Percentiles rank a stretch among this genome's conserved stretches.
Evolutionary conservation across 2,888 invertebrate species (phyloP).

Genomic region (Drymonia ruficornis): DNA sequence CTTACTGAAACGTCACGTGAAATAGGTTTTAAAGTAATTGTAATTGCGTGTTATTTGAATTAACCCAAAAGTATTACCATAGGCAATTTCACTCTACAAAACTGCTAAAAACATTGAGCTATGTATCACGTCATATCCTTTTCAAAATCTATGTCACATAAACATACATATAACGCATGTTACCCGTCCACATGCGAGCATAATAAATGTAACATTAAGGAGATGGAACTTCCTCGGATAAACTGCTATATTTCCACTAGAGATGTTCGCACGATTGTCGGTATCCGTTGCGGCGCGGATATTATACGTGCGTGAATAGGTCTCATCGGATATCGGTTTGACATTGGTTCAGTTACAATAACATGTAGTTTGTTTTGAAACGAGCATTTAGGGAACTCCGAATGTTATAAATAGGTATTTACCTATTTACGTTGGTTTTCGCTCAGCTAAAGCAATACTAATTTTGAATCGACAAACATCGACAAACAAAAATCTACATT

Average conservation of each 20-base stretch:
- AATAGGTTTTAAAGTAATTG: too few relatives aligned
- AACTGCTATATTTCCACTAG: constrained; percentile 30
- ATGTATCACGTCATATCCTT: constrained; percentile 20
- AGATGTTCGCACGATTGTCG: constrained; percentile 24
- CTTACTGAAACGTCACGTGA: too few relatives aligned
- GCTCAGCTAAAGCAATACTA: too few relatives aligned
- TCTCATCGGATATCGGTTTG: background rate
- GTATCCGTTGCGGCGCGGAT: constrained; percentile 15
- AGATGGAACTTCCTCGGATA: constrained; percentile 28
- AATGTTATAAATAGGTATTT: too few relatives aligned
- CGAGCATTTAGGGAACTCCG: too few relatives aligned
- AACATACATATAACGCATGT: constrained; percentile 25
- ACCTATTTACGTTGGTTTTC: too few relatives aligned
- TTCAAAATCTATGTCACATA: constrained; percentile 27
- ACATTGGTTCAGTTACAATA: background rate
- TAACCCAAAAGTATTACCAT: too few relatives aligned
- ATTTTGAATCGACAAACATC: too few relatives aligned
- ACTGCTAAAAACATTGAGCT: background rate
- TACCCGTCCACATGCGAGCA: constrained; percentile 14
- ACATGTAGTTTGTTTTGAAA: background rate
- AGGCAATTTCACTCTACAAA: too few relatives aligned
- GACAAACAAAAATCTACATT: too few relatives aligned
- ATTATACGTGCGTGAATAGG: background rate
- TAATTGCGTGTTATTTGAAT: too few relatives aligned
- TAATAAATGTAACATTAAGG: constrained; percentile 36